Conservation (phyloP, 2,113 vertebrate genomes). For the Maccullochella peelii region DNA sequence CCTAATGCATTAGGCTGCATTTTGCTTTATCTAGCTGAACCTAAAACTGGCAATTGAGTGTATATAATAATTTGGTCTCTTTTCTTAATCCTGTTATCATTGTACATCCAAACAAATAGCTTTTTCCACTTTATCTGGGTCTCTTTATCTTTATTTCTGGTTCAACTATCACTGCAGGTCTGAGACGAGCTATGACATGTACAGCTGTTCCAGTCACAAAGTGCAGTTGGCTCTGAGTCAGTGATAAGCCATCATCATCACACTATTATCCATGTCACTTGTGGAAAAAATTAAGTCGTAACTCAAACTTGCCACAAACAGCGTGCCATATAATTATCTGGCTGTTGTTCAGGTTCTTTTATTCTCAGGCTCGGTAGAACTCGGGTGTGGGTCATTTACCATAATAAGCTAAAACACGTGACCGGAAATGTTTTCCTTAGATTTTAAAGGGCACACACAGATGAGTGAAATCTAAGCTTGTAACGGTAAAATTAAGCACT, state of each 20-base stretch:
- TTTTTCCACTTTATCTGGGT: constrained; percentile 1
- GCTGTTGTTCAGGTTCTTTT: constrained; percentile 30
- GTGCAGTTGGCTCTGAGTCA: constrained; percentile 63
- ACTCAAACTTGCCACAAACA: constrained; percentile 43
- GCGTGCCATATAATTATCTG: constrained; percentile 44
- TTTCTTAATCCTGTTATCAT: background rate
- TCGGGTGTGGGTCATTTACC: constrained; percentile 22
- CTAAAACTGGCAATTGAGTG: background rate
- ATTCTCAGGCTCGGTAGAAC: constrained; percentile 19
- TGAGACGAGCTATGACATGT: constrained; percentile 59
- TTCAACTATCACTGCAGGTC: constrained; percentile 23
- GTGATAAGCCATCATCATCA: constrained; percentile 56
- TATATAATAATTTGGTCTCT: background rate
- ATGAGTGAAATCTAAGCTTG: constrained; percentile 7
- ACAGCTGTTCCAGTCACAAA: constrained; percentile 56
- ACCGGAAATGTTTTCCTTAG: constrained; percentile 17
- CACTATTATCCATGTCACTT: constrained; percentile 48
- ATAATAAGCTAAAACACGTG: background rate
- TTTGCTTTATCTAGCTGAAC: background rate
- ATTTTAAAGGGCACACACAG: background rate
- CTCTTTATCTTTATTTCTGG: constrained; percentile 32
- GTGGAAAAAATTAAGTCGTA: constrained; percentile 45
- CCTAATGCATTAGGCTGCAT: background rate
- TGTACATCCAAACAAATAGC: constrained; percentile 15
- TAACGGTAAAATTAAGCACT: constrained; percentile 19